phyloP scores from a whole-genome alignment of 2,888 invertebrate species.

The Pseudococcus longispinus region DNA sequence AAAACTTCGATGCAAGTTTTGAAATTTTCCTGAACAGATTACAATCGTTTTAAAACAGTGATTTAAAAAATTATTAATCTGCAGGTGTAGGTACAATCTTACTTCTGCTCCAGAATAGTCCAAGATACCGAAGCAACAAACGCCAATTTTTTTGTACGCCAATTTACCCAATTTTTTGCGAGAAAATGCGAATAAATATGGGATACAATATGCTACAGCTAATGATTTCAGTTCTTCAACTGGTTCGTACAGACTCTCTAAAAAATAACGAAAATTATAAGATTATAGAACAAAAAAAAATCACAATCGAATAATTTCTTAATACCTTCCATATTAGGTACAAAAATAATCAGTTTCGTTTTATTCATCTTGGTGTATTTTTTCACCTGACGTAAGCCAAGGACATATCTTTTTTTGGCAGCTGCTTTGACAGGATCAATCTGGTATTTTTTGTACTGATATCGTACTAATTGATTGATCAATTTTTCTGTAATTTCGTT shows the following conservation, averaged over 20 bases:
- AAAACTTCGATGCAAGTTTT: not conserved
- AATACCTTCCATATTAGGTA: slow-evolving; percentile 53
- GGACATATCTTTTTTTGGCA: slow-evolving; percentile 47
- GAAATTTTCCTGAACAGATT: slow-evolving; percentile 10
- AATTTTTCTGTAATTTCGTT: slow-evolving; percentile 14
- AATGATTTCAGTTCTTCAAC: slow-evolving; percentile 49
- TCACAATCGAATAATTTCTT: not conserved
- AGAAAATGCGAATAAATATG: slow-evolving; percentile 42
- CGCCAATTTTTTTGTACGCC: slow-evolving; percentile 47
- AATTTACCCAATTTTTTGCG: slow-evolving; percentile 43
- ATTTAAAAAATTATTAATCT: not conserved
- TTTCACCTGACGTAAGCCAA: slow-evolving; percentile 46
- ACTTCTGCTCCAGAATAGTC: slow-evolving; percentile 49
- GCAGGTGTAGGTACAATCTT: not conserved
- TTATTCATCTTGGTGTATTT: slow-evolving; percentile 44
- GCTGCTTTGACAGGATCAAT: slow-evolving; percentile 44
- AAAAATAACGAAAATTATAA: not conserved
- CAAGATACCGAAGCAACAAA: slow-evolving; percentile 46
- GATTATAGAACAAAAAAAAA: not conserved
- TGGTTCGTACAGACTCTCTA: slow-evolving; percentile 14
- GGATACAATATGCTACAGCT: slow-evolving; percentile 48
- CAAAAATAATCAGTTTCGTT: slow-evolving; percentile 35
- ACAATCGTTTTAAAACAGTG: not conserved
- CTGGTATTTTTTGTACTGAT: slow-evolving; percentile 48
- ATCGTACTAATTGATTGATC: slow-evolving; percentile 41